Evolutionary conservation across 2,113 vertebrate species (phyloP).

Genomic region (Paracanthobrama guichenoti): DNA sequence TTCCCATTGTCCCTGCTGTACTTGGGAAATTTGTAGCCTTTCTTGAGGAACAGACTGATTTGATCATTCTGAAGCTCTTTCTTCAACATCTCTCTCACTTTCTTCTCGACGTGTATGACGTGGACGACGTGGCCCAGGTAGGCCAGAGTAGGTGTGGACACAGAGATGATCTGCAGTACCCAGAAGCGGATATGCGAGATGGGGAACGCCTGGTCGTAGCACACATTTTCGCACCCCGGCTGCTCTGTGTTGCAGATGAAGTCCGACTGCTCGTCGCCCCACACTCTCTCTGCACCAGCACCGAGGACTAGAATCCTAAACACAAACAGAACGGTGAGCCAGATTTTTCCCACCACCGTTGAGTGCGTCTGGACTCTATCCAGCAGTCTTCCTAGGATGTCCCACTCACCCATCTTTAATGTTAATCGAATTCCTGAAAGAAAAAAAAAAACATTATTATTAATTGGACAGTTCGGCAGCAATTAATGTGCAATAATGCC

Average conservation of each 20-base stretch:
- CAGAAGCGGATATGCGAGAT: conserved; percentile 98
- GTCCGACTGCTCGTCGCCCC: conserved; percentile 95
- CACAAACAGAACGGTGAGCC: conserved; percentile 95
- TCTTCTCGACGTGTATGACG: conserved; percentile 87
- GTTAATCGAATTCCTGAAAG: conserved; percentile 33
- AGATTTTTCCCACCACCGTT: conserved; percentile 94
- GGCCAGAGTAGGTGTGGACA: conserved; percentile 91
- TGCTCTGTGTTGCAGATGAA: conserved; percentile 95
- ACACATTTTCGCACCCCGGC: conserved; percentile 95
- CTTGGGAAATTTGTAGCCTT: conserved; percentile 72
- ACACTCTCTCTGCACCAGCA: conserved; percentile 88
- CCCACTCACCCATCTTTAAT: conserved; percentile 91
- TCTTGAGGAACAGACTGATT: conserved; percentile 63
- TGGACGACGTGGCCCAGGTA: conserved; percentile 95
- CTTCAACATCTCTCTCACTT: conserved; percentile 78
- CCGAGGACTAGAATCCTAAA: conserved; percentile 94
- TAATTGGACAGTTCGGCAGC: not conserved
- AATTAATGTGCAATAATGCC: not conserved
- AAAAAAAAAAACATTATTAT: conserved; percentile 25
- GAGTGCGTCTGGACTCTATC: conserved; percentile 96
- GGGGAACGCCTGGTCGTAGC: conserved; percentile 94
- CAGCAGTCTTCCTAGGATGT: conserved; percentile 89
- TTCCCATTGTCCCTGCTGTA: conserved; percentile 84
- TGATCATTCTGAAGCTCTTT: conserved; percentile 69
- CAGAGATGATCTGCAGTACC: conserved; percentile 95